Evolutionary conservation across 2,797 vertebrate genomes (phyloP).

Genomic region (Propithecus deckenii): DNA sequence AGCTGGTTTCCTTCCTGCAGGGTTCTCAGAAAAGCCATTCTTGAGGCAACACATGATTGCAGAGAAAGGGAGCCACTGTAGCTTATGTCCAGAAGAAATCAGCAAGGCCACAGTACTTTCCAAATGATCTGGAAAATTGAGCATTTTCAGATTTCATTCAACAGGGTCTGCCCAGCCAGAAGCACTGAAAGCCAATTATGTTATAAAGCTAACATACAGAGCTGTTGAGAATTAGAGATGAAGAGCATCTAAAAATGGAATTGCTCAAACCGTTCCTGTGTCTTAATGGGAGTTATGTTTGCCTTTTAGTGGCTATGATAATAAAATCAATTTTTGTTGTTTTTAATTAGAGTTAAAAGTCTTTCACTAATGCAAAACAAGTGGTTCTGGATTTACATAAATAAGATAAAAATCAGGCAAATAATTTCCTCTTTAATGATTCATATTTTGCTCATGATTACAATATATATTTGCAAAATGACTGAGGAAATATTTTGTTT

Average conservation of each 20-base stretch:
- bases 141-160: slow-evolving; percentile 12
- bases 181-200: neutral
- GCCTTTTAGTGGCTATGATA: neutral
- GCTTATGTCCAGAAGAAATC: neutral
- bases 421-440: slow-evolving; percentile 28
- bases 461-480: neutral
- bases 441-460: neutral
- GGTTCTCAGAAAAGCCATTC: neutral
- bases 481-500: slow-evolving; percentile 24
- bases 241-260: slow-evolving; percentile 9
- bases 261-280: neutral
- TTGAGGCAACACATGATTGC: neutral
- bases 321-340: slow-evolving; percentile 25
- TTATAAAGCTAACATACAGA: neutral
- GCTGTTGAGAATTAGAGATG: neutral
- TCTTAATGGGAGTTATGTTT: neutral
- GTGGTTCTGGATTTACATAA: slow-evolving; percentile 15
- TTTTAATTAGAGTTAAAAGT: slow-evolving; percentile 50
- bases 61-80: neutral
- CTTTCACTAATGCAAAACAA: slow-evolving; percentile 46
- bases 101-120: neutral
- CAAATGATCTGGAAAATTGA: neutral
- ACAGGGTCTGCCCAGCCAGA: neutral
- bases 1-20: neutral
- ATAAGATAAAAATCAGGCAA: neutral